Base-by-base conservation (phyloP, 1,140 invertebrate species). In the Adelges cooleyi region DNA sequence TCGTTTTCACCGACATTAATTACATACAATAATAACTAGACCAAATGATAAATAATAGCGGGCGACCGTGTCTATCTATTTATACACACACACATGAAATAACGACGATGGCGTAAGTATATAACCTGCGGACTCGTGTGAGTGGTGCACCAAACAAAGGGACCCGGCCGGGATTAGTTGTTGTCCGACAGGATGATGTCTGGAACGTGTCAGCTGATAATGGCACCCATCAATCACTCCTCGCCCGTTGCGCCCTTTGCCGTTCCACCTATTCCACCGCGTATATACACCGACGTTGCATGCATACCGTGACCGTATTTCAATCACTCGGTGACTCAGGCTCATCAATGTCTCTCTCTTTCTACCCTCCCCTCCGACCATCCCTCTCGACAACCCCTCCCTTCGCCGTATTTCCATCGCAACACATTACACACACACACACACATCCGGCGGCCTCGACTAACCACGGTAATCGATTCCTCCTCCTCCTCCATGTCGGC, bases 181-280 rank as follows among this genome's bases (percentile, higher is more conserved):
- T 48, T 62, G 56, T 48, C 56, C 25, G 56, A 62, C 56, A 62
- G 38, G 56, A 46, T 48, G 56, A 62, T 48, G 56, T 62, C 56
- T 48, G 56, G 56, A 62, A 62, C 56, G 56, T 62, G 56, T 62
- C 56, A 48, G 56, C 42, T 62, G 56, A 62, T 62, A 62, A 62
- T 62, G 56, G 56, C 56, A 62, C 42, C 56, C 56, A 62, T 62
- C 56, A 48, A 62, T 62, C 56, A 62, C 56, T 33, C 23, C 40
- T 23, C 29, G 29, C 11, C 11, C 29, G 29, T 33, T 33, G 11
- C 29, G 11, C n/a, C 53, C 6, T n/a, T 15, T 3, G 4, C 53
- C 2, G 1, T n/a, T n/a, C 54, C 27, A 27, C 42, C 23, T 10
- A 15, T 18, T 5, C 29, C 42, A 0, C 23, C 40, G 3, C 44